phyloP scores from a whole-genome alignment of 2,888 invertebrate genomes.

The Dinocampus coccinellae region DNA sequence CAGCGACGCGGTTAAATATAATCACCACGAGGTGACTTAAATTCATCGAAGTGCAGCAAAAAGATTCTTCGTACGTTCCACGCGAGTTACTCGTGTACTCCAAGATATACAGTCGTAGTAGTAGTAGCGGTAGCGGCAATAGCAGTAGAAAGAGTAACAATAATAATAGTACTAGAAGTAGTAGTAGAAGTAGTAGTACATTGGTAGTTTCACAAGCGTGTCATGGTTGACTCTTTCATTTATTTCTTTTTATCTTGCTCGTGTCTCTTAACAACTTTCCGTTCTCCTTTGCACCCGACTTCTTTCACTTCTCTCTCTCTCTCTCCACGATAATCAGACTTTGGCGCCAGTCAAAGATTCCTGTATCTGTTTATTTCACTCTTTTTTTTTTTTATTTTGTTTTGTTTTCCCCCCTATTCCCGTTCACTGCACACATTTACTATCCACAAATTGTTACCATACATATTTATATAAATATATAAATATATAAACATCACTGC shows the following conservation, averaged over 20 bases:
- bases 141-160: too few relatives aligned
- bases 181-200: too few relatives aligned
- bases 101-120: not conserved
- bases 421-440: conserved; percentile 13
- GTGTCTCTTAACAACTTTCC: conserved; percentile 27
- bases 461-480: too few relatives aligned
- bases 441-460: not conserved
- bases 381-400: conserved; percentile 37
- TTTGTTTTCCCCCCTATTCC: too few relatives aligned
- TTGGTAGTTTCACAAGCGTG: conserved; percentile 34
- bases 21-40: conserved; percentile 30
- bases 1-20: conserved; percentile 32
- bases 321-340: conserved; percentile 49
- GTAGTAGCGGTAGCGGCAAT: too few relatives aligned
- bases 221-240: conserved; percentile 23
- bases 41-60: conserved; percentile 34
- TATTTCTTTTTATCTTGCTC: conserved; percentile 40
- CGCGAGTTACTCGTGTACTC: conserved; percentile 22
- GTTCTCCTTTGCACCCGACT: conserved; percentile 42
- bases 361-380: conserved; percentile 63
- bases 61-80: conserved; percentile 16
- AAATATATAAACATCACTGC: not conserved
- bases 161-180: too few relatives aligned
- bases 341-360: conserved; percentile 64
- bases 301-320: conserved; percentile 50